Percentiles rank a stretch among this genome's conserved stretches.
These are phyloP conservation scores for Phainopepla nitens DNA, from an alignment of 2,113 vertebrate genomes.

Conservation along the genomic window DNA sequence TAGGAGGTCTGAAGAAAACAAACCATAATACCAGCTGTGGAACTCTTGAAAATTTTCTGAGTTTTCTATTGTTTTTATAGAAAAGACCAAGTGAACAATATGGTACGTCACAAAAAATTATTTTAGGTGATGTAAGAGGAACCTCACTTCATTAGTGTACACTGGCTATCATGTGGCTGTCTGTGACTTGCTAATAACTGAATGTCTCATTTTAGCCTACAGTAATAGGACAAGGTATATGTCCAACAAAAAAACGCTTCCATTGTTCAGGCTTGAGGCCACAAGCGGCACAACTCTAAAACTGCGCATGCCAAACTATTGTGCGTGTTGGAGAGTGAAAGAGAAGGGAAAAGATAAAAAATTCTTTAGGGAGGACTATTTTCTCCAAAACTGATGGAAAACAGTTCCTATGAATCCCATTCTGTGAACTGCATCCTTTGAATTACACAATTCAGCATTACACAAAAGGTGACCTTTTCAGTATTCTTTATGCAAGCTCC, in stretches of 20 bases:
- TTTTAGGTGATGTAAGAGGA: not conserved
- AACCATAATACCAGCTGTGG: not conserved
- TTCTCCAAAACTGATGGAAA: not conserved
- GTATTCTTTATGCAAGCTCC: constrained; percentile 14
- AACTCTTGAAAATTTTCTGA: not conserved
- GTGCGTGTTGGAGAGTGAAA: not conserved
- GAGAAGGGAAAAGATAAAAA: not conserved
- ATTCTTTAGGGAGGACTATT: not conserved
- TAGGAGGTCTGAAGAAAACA: not conserved
- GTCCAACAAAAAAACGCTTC: not conserved
- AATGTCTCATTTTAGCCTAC: not conserved
- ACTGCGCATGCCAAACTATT: not conserved
- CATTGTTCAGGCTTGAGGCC: not conserved
- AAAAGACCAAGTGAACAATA: not conserved
- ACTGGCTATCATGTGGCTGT: not conserved
- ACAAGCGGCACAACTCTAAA: rapidly evolving
- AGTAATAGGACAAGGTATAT: not conserved
- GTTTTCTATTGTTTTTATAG: not conserved
- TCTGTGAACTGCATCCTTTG: not conserved
- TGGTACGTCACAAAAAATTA: not conserved
- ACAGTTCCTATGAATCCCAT: not conserved
- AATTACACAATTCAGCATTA: constrained; percentile 5
- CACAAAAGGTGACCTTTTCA: constrained; percentile 56
- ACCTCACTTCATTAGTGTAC: not conserved
- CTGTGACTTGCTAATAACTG: not conserved